Conservation (phyloP, 2,888 invertebrate species). For the Syritta pipiens region DNA sequence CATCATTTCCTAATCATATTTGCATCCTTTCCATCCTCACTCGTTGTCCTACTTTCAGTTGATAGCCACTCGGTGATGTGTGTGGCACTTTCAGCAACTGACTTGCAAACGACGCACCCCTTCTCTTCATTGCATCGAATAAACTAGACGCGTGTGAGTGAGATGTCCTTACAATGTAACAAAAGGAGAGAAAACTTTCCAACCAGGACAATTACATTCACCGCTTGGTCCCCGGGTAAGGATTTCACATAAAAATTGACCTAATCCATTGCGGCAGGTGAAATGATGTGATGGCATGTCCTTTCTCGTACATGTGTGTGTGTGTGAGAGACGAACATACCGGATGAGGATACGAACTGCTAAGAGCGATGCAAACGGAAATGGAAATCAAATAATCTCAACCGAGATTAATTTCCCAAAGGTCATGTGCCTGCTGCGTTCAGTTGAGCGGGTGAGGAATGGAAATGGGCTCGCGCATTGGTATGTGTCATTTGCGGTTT, state of each 20-base stretch:
- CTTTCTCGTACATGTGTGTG: background rate
- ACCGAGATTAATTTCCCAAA: conserved; percentile 66
- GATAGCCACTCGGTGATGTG: background rate
- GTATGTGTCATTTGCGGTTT: conserved; percentile 8
- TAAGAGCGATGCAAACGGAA: conserved; percentile 63
- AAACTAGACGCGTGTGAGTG: background rate
- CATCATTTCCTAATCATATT: background rate
- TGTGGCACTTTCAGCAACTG: background rate
- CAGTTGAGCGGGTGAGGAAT: background rate
- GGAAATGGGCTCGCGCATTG: background rate
- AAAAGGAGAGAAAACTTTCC: background rate
- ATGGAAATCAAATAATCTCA: conserved; percentile 67
- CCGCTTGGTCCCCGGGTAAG: conserved; percentile 3
- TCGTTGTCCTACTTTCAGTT: background rate
- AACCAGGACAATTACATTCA: conserved; percentile 36
- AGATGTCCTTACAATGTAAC: background rate
- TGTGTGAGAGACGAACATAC: background rate
- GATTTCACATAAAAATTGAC: conserved; percentile 62
- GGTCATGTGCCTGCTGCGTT: conserved; percentile 22
- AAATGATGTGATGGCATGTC: conserved; percentile 22
- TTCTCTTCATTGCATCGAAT: background rate
- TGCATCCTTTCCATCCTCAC: background rate
- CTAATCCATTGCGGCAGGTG: conserved; percentile 53
- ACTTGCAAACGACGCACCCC: background rate
- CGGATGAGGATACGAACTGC: conserved; percentile 54